Evolutionary conservation across 2,888 invertebrate species (phyloP).

Genomic region (Ariolimax columbianus): DNA sequence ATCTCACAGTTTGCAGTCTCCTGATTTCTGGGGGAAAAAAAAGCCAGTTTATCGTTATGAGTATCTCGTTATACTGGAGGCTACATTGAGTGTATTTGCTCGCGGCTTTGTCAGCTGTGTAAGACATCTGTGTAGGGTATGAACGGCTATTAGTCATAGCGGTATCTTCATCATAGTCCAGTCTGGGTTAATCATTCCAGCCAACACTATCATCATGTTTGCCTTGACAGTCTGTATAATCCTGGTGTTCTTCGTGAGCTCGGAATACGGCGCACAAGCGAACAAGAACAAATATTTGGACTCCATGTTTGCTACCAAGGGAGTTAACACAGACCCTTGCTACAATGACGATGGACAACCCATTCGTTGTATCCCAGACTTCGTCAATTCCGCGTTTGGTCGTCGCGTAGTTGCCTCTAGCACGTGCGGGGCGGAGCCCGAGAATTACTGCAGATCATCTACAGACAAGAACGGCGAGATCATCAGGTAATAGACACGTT

Average conservation of each 20-base stretch:
- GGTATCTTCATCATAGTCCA: neutral
- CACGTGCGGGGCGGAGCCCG: slow-evolving; percentile 89
- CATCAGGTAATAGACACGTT: slow-evolving; percentile 28
- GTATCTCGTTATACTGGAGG: neutral
- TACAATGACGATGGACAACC: slow-evolving; percentile 87
- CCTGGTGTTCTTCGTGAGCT: neutral
- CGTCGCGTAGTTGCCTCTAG: slow-evolving; percentile 88
- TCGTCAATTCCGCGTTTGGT: slow-evolving; percentile 98
- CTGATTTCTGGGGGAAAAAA: neutral
- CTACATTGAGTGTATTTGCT: too few species aligned
- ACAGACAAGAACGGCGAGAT: slow-evolving; percentile 75
- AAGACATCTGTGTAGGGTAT: neutral
- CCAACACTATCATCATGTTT: neutral
- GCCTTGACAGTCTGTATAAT: neutral
- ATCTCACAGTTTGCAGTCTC: neutral
- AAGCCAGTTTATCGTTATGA: too few species aligned
- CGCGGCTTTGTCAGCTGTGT: too few species aligned
- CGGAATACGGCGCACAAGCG: neutral
- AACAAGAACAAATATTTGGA: slow-evolving; percentile 38
- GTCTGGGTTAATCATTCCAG: neutral
- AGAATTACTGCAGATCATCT: slow-evolving; percentile 76
- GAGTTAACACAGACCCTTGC: slow-evolving; percentile 85
- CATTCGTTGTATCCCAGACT: slow-evolving; percentile 96
- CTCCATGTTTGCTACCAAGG: slow-evolving; percentile 42
- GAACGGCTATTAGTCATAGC: neutral